Evolutionary conservation across 2,888 invertebrate genomes (phyloP).

Genomic region (Hemithea aestivaria): DNA sequence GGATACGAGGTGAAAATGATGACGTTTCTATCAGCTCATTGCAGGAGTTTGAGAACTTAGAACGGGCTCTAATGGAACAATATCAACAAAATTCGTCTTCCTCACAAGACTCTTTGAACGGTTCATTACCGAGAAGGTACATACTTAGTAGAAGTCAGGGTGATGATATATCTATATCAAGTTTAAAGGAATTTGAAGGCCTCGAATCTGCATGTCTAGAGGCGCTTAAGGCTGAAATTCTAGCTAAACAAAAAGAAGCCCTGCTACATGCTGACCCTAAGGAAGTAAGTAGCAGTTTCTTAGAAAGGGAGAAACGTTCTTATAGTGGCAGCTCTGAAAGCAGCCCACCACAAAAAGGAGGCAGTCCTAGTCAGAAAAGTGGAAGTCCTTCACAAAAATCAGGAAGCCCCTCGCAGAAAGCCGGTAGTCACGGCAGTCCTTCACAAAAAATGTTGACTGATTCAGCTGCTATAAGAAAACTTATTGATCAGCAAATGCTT

Average conservation of each 20-base stretch:
- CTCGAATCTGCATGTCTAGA: slow-evolving; percentile 92
- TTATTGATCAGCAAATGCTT: slow-evolving; percentile 73
- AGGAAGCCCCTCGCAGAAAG: slow-evolving; percentile 70
- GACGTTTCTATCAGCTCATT: slow-evolving; percentile 95
- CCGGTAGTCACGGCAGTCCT: slow-evolving; percentile 67
- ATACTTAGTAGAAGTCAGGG: slow-evolving; percentile 85
- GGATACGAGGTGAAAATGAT: slow-evolving; percentile 92
- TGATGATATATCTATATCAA: slow-evolving; percentile 91
- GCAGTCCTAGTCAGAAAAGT: slow-evolving; percentile 66
- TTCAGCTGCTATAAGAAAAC: slow-evolving; percentile 67
- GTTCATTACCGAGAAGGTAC: slow-evolving; percentile 87
- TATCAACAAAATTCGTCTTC: slow-evolving; percentile 85
- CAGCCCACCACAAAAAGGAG: slow-evolving; percentile 76
- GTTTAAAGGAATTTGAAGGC: slow-evolving; percentile 95
- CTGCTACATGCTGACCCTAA: slow-evolving; percentile 81
- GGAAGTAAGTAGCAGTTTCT: slow-evolving; percentile 66
- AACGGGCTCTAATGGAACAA: slow-evolving; percentile 90
- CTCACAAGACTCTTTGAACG: slow-evolving; percentile 92
- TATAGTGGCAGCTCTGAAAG: slow-evolving; percentile 80
- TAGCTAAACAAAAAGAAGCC: slow-evolving; percentile 92
- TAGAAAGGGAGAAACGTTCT: slow-evolving; percentile 72
- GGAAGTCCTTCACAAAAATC: slow-evolving; percentile 72
- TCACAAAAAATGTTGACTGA: slow-evolving; percentile 70
- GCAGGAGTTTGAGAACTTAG: slow-evolving; percentile 96
- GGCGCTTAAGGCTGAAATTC: slow-evolving; percentile 89